Evolutionary conservation across 1,140 invertebrate genomes (phyloP), one percentile per base, ranked within the genome.

Genomic region (Atta colombica): DNA sequence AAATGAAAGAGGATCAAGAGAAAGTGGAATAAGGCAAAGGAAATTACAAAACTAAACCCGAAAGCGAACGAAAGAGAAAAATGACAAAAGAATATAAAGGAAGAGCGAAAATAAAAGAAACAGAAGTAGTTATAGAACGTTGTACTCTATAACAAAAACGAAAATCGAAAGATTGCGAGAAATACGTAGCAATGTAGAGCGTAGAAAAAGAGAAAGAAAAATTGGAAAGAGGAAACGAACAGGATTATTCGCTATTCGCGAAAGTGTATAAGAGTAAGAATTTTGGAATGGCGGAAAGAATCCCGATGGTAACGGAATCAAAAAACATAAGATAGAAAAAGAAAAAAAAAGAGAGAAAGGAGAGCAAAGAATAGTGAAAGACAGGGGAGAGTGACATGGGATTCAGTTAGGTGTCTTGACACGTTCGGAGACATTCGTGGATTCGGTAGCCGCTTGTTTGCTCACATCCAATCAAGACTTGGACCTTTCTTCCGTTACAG

Each of bases 401-500:
- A 69, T 77, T 77, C 78, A 84, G 69, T 66, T 81, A 49, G 77
- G 12, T 86, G 77, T 61, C 77, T 89, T 87, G 90, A 91, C 78
- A 91, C 81, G 80, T 77, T 78, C 88, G 88, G 82, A 89, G 87
- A 90, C 75, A 71, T 21, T 63, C 72, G 80, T 88, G 91, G 77
- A 89, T 90, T 92, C 58, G 58, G 66, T 55, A 81, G 55, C 60
- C 88, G 49, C 80, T 12, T 91, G 90, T 92, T 92, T 90, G 87
- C 87, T 91, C 87, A 87, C 91, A 88, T 87, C 88, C 88, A 89
- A 92, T 92, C 91, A 91, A 92, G 45, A 51, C 75, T 88, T 71
- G 71, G 80, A 87, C 87, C 80, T 86, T 88, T 87, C 80, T 85
- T 65, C 51, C 72, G 58, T 81, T 53, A 45, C 39, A 65, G 80